Percentiles rank a stretch among this genome's conserved stretches.
Conservation (phyloP, 2,888 invertebrate genomes). For the Chaetogeoica ovagalla region DNA sequence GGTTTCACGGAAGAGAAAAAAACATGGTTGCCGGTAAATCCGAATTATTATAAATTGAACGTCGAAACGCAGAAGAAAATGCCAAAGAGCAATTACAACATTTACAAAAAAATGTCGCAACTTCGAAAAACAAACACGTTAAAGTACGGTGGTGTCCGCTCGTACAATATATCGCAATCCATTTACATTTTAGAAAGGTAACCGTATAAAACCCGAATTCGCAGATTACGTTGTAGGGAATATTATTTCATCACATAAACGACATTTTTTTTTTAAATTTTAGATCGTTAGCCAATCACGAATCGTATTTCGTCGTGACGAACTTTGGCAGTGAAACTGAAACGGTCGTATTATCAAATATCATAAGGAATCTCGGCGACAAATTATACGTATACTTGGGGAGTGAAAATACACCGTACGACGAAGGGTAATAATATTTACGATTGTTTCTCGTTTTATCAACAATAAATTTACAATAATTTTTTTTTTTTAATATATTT, state of each 20-base stretch:
- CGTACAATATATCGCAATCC: constrained; percentile 5
- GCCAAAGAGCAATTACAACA: constrained; percentile 37
- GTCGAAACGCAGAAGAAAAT: constrained; percentile 25
- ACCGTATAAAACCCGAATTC: not conserved
- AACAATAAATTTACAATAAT: too few relatives aligned
- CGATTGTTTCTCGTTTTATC: too few relatives aligned
- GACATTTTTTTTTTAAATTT: not conserved
- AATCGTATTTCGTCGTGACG: constrained; percentile 19
- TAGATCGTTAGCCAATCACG: constrained; percentile 16
- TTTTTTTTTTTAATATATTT: not conserved
- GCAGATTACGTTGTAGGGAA: too few relatives aligned
- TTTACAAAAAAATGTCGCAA: constrained; percentile 38
- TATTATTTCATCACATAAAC: too few relatives aligned
- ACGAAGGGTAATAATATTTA: constrained; percentile 24
- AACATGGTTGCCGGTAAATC: constrained; percentile 53
- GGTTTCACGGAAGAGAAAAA: constrained; percentile 39
- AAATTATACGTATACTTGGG: constrained; percentile 1
- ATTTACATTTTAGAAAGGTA: constrained; percentile 45
- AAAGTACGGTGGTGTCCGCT: constrained; percentile 16
- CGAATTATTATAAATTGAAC: constrained; percentile 46
- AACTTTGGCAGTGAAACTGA: constrained; percentile 52
- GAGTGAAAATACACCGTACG: constrained; percentile 38
- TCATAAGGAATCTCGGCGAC: not conserved
- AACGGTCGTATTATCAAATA: not conserved
- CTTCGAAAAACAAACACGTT: constrained; percentile 25